Base-by-base conservation (phyloP, 2,113 vertebrate genomes). In the Psammodynastes pulverulentus region DNA sequence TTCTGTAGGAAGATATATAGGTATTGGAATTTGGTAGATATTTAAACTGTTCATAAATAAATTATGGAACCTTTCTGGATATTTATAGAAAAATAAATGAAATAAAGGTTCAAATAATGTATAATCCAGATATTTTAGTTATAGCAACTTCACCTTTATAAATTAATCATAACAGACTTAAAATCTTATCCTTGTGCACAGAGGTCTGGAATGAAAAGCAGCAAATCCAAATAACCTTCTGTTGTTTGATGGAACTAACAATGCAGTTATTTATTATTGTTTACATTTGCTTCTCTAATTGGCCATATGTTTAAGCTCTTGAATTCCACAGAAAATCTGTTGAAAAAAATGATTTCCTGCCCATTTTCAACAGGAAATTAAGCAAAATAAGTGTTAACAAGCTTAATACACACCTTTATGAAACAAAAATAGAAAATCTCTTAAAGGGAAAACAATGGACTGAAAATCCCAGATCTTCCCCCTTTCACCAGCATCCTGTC, bases 141-240 rank as follows among this genome's bases (percentile, higher is more conserved):
- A 93, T 95, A 91, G 87, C 89, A 79, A 95, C 9, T 6, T 51
- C 92, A 89, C 95, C 87, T 52, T 95, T 95, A 87, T 92, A 24
- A 86, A 94, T 92, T 34, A 43, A 26, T 79, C 87, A 93, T 86
- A 87, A 94, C 56, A 92, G 88, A 53, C 86, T 89, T 91, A 92
- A 95, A 92, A 86, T 88, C 19, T 95, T 94, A 51, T 94, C 90
- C 92, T 91, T 90, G 58, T 88, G 94, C 51, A 93, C 24, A 90
- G 86, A 91, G 53, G 62, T 86, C 39, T 85, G 52, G n/a, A 49
- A 19, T 17, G 24, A 90, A 24, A 23, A 26, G 86, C 87, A 12
- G 54, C 34, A 90, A 93, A 89, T 85, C 48, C 85, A 54, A 52
- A 89, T 92, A 85, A 24, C 0, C 0, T 91, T 45, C 92, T 94